Percentiles rank a stretch among this genome's conserved stretches.
Evolutionary conservation across 2,113 vertebrate species (phyloP).

Genomic region (Pseudorectes ferrugineus): DNA sequence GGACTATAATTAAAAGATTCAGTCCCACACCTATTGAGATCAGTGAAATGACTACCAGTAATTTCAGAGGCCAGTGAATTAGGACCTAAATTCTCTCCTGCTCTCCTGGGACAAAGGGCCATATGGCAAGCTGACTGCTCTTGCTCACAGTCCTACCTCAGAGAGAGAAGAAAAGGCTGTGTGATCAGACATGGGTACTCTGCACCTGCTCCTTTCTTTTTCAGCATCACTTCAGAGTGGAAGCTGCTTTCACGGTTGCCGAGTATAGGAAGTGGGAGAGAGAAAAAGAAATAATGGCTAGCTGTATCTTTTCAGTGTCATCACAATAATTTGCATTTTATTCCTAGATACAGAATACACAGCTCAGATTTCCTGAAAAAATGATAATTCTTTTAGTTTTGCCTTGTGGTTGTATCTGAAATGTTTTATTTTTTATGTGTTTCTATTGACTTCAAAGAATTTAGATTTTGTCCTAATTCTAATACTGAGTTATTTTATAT

Average conservation of each 20-base stretch:
- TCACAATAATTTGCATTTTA: neutral
- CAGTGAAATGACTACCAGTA: neutral
- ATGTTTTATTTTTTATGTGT: neutral
- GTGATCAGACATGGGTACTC: neutral
- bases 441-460: neutral
- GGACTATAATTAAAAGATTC: neutral
- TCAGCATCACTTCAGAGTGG: neutral
- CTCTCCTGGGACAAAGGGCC: neutral
- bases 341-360: neutral
- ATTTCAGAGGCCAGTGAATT: slow-evolving; percentile 1
- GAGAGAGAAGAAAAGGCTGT: neutral
- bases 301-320: neutral
- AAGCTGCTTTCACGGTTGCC: neutral
- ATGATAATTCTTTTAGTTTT: neutral
- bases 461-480: neutral
- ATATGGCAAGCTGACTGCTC: slow-evolving; percentile 25
- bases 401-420: neutral
- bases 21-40: neutral
- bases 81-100: neutral
- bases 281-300: neutral
- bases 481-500: neutral
- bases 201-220: slow-evolving; percentile 6
- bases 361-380: neutral
- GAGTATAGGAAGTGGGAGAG: neutral
- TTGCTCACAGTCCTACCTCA: neutral